A percentile compares a stretch with the other conserved stretches of the same genome.
These are phyloP conservation scores for Microchrysa polita DNA, from an alignment of 2,888 invertebrate genomes.

Conservation along the genomic window DNA sequence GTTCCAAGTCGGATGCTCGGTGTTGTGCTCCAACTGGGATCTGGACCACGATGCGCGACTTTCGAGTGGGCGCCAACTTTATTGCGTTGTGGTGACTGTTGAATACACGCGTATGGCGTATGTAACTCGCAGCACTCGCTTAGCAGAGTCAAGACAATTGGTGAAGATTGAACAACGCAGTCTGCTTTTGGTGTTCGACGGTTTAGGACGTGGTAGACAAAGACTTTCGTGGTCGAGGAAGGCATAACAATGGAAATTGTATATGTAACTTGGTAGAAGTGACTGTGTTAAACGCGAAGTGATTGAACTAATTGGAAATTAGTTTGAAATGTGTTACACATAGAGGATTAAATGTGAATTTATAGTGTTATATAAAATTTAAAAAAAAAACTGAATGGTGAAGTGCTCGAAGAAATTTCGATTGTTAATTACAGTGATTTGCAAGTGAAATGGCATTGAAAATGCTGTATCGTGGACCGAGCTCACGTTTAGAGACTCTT, in stretches of 20 bases:
- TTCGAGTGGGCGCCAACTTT: slow-evolving; percentile 19
- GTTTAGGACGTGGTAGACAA: slow-evolving; percentile 45
- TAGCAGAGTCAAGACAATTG: slow-evolving; percentile 34
- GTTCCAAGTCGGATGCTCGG: background rate
- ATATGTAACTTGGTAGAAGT: slow-evolving; percentile 32
- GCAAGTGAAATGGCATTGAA: slow-evolving; percentile 61
- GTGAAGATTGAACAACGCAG: slow-evolving; percentile 49
- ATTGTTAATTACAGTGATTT: too few species aligned
- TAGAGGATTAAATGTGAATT: too few species aligned
- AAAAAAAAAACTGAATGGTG: background rate
- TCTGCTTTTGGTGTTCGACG: slow-evolving; percentile 52
- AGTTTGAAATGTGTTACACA: background rate
- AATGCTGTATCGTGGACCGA: slow-evolving; percentile 89
- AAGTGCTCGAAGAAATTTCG: background rate
- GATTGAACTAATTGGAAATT: background rate
- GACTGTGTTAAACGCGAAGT: background rate
- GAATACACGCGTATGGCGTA: too few species aligned
- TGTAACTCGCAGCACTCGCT: slow-evolving; percentile 41
- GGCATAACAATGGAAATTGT: slow-evolving; percentile 20
- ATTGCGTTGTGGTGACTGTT: background rate
- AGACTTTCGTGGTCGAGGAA: background rate
- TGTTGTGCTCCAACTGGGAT: background rate
- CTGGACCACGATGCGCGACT: background rate
- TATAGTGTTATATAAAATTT: background rate
- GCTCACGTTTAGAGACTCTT: slow-evolving; percentile 82